Conservation (phyloP, 1,140 invertebrate species). For the Eufriesea mexicana region DNA sequence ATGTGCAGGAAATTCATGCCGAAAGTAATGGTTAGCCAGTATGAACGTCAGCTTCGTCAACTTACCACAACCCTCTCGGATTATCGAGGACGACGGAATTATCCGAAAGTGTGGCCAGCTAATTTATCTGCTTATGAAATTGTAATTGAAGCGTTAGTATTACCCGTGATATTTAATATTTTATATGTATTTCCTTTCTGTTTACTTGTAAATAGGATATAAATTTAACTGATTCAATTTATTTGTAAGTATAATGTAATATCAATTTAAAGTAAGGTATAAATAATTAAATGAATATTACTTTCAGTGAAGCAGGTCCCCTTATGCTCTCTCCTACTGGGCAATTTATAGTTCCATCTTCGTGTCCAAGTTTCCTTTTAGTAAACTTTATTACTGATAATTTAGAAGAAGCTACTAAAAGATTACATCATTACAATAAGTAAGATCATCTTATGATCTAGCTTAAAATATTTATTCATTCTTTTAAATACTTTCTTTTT, state of each 20-base stretch:
- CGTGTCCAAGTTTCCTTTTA: slow-evolving; percentile 92
- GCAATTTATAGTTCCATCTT: slow-evolving; percentile 95
- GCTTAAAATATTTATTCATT: slow-evolving; percentile 27
- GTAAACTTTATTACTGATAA: slow-evolving; percentile 92
- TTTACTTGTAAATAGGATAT: slow-evolving; percentile 22
- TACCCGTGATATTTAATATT: slow-evolving; percentile 10
- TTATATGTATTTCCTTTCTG: slow-evolving; percentile 3
- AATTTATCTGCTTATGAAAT: slow-evolving; percentile 89
- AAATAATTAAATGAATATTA: slow-evolving; percentile 38
- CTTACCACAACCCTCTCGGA: slow-evolving; percentile 92
- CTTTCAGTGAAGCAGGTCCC: slow-evolving; percentile 91
- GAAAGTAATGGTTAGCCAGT: slow-evolving; percentile 91
- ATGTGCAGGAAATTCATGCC: slow-evolving; percentile 93
- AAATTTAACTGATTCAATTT: background rate
- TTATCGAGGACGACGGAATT: slow-evolving; percentile 87
- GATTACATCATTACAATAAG: slow-evolving; percentile 89
- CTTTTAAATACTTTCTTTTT: slow-evolving; percentile 63
- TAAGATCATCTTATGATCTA: slow-evolving; percentile 76
- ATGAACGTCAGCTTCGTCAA: slow-evolving; percentile 91
- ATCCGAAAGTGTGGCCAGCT: slow-evolving; percentile 88
- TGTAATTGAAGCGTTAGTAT: slow-evolving; percentile 93
- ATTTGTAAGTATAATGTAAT: slow-evolving; percentile 26
- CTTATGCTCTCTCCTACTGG: slow-evolving; percentile 96
- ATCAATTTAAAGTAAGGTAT: slow-evolving; percentile 10
- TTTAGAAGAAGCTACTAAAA: slow-evolving; percentile 87